Conservation (phyloP, 1,140 invertebrate genomes). For the Nasonia giraulti region DNA sequence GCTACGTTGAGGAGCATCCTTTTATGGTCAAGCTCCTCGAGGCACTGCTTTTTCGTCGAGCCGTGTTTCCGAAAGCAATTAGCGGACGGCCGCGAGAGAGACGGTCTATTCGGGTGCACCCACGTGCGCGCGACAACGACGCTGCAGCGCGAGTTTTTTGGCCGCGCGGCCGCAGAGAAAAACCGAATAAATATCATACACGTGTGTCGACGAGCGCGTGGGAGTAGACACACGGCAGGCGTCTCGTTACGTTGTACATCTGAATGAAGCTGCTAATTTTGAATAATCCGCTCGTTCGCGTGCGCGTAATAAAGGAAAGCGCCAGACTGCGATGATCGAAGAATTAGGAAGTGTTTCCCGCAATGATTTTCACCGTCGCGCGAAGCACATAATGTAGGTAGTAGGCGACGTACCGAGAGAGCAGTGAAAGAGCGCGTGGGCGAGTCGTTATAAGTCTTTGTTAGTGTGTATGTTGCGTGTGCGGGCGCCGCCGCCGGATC, state of each 20-base stretch:
- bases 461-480: background rate
- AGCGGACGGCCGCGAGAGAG: slow-evolving; percentile 25
- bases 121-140: slow-evolving; percentile 20
- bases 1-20: slow-evolving; percentile 8
- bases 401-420: background rate
- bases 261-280: too few relatives aligned
- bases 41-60: background rate
- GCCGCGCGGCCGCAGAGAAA: background rate
- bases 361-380: background rate
- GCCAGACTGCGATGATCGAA: background rate
- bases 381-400: background rate
- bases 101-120: slow-evolving; percentile 8
- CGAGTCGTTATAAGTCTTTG: slow-evolving; percentile 3
- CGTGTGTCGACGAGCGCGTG: slow-evolving; percentile 2
- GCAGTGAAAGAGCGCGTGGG: background rate
- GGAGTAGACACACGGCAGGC: background rate
- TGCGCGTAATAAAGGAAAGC: too few relatives aligned
- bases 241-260: background rate
- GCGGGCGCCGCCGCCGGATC: background rate
- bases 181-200: slow-evolving; percentile 32
- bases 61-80: slow-evolving; percentile 39
- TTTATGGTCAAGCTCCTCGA: slow-evolving; percentile 23
- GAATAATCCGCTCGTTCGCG: too few relatives aligned
- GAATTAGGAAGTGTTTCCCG: background rate
- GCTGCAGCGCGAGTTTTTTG: slow-evolving; percentile 19